Evolutionary conservation across 2,113 vertebrate genomes (phyloP).

Genomic region (Xiphophorus maculatus): DNA sequence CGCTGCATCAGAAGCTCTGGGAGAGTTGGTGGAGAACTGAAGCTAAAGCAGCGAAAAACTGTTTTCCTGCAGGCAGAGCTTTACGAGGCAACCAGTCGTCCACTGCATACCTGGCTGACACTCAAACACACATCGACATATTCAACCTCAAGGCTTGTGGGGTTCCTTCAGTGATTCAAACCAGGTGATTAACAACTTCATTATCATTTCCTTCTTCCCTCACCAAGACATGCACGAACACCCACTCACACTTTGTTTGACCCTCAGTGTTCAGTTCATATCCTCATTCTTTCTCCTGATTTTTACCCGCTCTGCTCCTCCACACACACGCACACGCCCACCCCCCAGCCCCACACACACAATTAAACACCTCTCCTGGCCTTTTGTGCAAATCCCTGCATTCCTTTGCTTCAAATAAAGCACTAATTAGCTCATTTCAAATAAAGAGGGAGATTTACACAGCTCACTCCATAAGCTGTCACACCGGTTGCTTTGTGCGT

Average conservation of each 20-base stretch:
- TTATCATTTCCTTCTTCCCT: slow-evolving; percentile 51
- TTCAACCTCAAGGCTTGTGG: slow-evolving; percentile 51
- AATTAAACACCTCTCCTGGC: slow-evolving; percentile 5
- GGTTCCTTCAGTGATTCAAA: slow-evolving; percentile 51
- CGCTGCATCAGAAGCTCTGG: slow-evolving; percentile 22
- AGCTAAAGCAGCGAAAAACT: slow-evolving; percentile 48
- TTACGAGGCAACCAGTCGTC: slow-evolving; percentile 64
- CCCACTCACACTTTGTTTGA: slow-evolving; percentile 56
- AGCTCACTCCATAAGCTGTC: slow-evolving; percentile 28
- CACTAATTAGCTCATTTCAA: slow-evolving; percentile 61
- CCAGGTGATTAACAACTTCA: slow-evolving; percentile 72
- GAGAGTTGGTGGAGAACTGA: slow-evolving; percentile 40
- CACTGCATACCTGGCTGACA: slow-evolving; percentile 45
- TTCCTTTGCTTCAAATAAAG: slow-evolving; percentile 34
- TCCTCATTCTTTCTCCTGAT: slow-evolving; percentile 35
- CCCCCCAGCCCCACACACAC: slow-evolving; percentile 13
- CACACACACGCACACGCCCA: neutral
- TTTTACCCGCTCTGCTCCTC: slow-evolving; percentile 42
- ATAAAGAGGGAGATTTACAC: slow-evolving; percentile 32
- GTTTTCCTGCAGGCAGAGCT: slow-evolving; percentile 57
- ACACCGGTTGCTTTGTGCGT: slow-evolving; percentile 43
- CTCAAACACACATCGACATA: slow-evolving; percentile 38
- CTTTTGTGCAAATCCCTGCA: slow-evolving; percentile 45
- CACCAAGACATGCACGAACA: slow-evolving; percentile 25
- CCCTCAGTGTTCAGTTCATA: slow-evolving; percentile 46